Evolutionary conservation across 2,888 invertebrate genomes (phyloP), one percentile per base, ranked within the genome.

Genomic region (Magallana nippona): DNA sequence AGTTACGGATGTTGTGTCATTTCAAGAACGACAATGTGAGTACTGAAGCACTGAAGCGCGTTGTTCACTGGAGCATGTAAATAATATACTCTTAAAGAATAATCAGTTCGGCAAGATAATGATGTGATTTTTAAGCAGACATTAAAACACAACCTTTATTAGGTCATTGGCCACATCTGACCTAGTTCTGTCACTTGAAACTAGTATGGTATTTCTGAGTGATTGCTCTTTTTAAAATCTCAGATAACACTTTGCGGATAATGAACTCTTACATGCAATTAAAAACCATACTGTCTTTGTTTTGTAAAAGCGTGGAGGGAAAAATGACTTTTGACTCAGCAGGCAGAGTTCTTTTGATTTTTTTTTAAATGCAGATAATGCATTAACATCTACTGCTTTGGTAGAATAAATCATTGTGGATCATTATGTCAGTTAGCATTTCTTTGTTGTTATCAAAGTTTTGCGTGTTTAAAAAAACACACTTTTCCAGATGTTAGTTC

Each of bases 1-100:
- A 99, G 95, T 96, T 99, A 94, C 98, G 98, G 95, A 99, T 99
- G 99, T 96, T 99, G 90, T 98, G 98, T 95, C 98, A 98, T 95
- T 99, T 99, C 96, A 98, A 98, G 96, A 99, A 99, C 95, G 99
- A 99, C 95, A 99, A 99, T 95, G 99, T 99, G 95, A 97, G 98
- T 96, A 60, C 19, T 56, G 71, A 11, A 71, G 10, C 2, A 13
- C 19, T 56, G 71, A 11, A 71, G 10, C 2, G 8, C 17, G 3
- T 15, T 15, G 32, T 71, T 71, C 10, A 32, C 22, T 71, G 15
- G 10, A 60, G 10, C 19, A 22, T 22, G 77, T 22, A 27, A 77
- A 11, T 22, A n/a, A n/a, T n/a, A n/a, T 17, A 11, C 10, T 77
- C 17, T 10, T 22, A 22, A 17, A 22, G 27, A 22, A n/a, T 77